Base-by-base conservation (phyloP, 2,888 invertebrate species). In the Eulithis prunata region DNA sequence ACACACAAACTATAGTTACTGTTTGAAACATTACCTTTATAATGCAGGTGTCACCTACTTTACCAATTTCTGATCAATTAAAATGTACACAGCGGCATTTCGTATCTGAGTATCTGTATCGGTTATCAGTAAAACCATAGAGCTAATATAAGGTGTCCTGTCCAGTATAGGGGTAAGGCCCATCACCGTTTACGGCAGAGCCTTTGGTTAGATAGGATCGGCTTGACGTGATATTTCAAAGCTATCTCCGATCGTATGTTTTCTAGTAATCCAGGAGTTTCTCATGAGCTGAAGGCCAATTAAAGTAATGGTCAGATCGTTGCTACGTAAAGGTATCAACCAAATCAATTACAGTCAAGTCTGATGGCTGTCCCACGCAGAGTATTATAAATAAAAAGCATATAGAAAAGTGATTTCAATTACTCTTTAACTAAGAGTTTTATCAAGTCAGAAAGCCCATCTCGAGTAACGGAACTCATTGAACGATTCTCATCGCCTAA, bases 221-320 rank as follows among this genome's bases (percentile, higher is more conserved):
- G 64, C 62, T 64, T 66, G 67, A 71, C 66, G 70, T 61, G 66
- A 71, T 66, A 66, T 68, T 67, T 68, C 66, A 66, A 73, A 72
- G 71, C 71, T 73, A 73, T 75, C 73, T 61, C 45, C 51, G 66
- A 73, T 73, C 67, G 52, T 62, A 62, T 62, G 59, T 63, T 69
- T 54, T 58, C 58, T 56, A 53, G 56, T 56, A 64, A 69, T 52
- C 51, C 62, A 46, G 52, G 62, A 65, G 62, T 65, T 62, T 69
- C 65, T 55, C 65, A 59, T 65, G 55, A 46, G 49, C 62, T 47
- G 58, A 21, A 55, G 54, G 55, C 64, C 68, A 64, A 64, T 68
- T 64, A 64, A 61, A 68, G 36, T 57, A 57, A 62, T 52, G 51
- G 58, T 49, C 55, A 51, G 64, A 59, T 58, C 58, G 54, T 10